These are phyloP conservation scores for Electrophaes corylata DNA, from an alignment of 2,888 invertebrate species.

Conservation along the genomic window DNA sequence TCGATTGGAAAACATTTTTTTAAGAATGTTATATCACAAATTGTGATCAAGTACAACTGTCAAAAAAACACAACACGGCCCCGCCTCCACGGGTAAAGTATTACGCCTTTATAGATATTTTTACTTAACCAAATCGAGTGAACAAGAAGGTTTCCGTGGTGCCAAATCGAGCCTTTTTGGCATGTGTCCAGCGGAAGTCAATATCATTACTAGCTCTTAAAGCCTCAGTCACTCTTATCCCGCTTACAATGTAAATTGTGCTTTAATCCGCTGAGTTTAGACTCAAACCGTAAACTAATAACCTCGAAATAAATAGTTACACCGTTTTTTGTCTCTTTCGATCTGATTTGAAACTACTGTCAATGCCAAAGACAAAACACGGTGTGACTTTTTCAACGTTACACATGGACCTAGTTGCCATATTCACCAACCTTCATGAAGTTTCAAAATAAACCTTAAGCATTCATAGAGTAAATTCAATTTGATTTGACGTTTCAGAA, in stretches of 20 bases:
- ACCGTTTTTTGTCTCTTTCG: no score
- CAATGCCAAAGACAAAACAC: no score
- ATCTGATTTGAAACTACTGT: no score
- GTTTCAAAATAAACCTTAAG: no score
- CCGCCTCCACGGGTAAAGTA: neutral
- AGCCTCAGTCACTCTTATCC: neutral
- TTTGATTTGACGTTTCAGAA: no score
- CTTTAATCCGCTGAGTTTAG: neutral
- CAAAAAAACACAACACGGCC: neutral
- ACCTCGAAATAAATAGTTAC: no score
- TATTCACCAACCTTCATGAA: no score
- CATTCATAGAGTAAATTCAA: no score
- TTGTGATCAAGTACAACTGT: neutral
- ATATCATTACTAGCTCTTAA: constrained; percentile 21
- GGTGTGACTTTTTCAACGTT: no score
- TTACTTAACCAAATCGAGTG: constrained; percentile 27
- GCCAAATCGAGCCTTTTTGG: constrained; percentile 29
- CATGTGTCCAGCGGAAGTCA: constrained; percentile 25
- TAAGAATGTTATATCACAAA: no score
- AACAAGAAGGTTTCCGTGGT: constrained; percentile 16
- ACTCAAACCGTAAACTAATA: neutral
- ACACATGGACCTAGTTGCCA: no score
- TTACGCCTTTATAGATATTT: constrained; percentile 15
- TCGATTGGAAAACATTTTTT: no score
- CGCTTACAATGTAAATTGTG: neutral